Evolutionary conservation across 2,113 vertebrate genomes (phyloP), one percentile per base, ranked within the genome.

Genomic region (Holacanthus passer): DNA sequence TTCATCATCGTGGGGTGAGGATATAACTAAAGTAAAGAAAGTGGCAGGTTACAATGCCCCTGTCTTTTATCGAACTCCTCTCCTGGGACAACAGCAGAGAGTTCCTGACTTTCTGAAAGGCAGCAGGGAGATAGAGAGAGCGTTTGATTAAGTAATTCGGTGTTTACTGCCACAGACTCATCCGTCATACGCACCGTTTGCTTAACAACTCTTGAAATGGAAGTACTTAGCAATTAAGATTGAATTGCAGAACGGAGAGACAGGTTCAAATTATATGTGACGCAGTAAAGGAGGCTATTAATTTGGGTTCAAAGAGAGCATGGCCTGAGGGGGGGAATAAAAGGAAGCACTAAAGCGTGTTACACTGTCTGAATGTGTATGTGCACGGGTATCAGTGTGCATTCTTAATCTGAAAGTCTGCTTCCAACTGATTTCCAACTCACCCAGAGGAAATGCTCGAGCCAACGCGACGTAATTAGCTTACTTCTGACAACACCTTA

Each of bases 191-290:
- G 10, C 24, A 16, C 73, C 64, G 65, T 87, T 90, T 84, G 87
- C 81, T 83, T 82, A 92, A 92, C 87, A 88, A 85, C 88, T 91
- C 90, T 83, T 81, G 84, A 92, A 91, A 93, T 92, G 77, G 82
- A 91, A 88, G 85, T 65, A 78, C 83, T 88, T 66, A 66, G 90
- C 87, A 90, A 93, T 93, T 92, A 90, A 88, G 86, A 85, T 37
- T 65, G 79, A 85, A 66, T 48, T 73, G 87, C 74, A 69, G 83
- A 90, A 79, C 52, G 39, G 48, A 81, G 55, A 82, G 88, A 83
- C 85, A 69, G 75, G 85, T 90, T 92, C 58, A 91, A 88, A 91
- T 91, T 73, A 90, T 59, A 89, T 68, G 77, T 73, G 79, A 89
- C 17, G 77, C 79, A 71, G 85, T 84, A 79, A 91, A 90, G 86